Percentiles rank a stretch among this genome's conserved stretches.
These are phyloP conservation scores for Trissolcus brochymenae DNA, from an alignment of 2,888 invertebrate species.

Conservation along the genomic window DNA sequence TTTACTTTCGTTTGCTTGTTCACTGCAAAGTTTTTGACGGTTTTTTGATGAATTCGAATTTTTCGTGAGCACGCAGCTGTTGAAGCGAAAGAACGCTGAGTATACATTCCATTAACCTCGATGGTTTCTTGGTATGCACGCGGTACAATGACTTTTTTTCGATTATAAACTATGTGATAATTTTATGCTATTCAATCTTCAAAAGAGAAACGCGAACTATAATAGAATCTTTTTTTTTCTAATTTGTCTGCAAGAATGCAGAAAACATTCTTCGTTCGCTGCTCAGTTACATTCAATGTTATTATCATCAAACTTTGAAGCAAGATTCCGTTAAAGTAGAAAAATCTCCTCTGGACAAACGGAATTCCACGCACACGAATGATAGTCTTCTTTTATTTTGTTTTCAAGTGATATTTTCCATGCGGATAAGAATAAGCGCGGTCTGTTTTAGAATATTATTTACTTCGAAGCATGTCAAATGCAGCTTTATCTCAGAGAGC, in stretches of 20 bases:
- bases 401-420: slow-evolving; percentile 11
- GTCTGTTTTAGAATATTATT: slow-evolving; percentile 16
- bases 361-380: slow-evolving; percentile 24
- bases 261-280: slow-evolving; percentile 14
- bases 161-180: too few relatives aligned
- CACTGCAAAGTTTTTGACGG: slow-evolving; percentile 21
- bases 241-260: neutral
- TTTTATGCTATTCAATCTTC: too few relatives aligned
- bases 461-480: slow-evolving; percentile 30
- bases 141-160: too few relatives aligned
- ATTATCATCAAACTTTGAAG: neutral
- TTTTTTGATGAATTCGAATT: slow-evolving; percentile 33
- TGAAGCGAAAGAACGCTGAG: slow-evolving; percentile 10
- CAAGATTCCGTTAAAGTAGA: slow-evolving; percentile 10
- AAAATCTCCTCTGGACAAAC: slow-evolving; percentile 21
- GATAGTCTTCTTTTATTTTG: slow-evolving; percentile 22
- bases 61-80: slow-evolving; percentile 27
- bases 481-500: slow-evolving; percentile 7
- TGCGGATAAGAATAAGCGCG: slow-evolving; percentile 22
- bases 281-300: slow-evolving; percentile 13
- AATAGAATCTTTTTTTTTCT: neutral
- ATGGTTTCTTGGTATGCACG: too few relatives aligned
- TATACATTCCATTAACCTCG: too few relatives aligned
- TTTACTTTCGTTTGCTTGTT: slow-evolving; percentile 29
- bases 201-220: too few relatives aligned